Conservation (phyloP, 2,888 invertebrate genomes). For the Tipula helvola region DNA sequence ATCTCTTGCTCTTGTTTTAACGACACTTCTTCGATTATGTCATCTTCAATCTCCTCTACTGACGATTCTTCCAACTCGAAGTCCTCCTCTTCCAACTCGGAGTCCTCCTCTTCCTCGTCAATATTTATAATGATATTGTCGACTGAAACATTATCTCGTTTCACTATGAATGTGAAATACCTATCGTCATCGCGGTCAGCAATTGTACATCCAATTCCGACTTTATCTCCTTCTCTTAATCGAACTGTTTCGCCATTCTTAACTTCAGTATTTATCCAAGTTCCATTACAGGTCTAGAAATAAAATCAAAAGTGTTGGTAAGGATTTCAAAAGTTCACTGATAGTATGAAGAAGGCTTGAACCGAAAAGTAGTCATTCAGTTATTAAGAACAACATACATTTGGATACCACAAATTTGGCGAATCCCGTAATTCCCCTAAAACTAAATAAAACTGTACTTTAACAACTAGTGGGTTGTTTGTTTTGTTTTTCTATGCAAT, state of each 20-base stretch:
- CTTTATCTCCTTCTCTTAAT: slow-evolving; percentile 12
- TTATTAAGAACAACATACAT: no score
- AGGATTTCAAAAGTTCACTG: background rate
- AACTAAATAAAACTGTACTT: no score
- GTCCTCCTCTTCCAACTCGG: background rate
- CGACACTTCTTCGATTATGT: background rate
- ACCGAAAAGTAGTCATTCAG: no score
- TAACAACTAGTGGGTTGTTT: no score
- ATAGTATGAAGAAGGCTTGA: no score
- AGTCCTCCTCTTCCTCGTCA: background rate
- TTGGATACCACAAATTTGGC: no score
- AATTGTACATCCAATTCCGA: slow-evolving; percentile 16
- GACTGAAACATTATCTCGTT: background rate
- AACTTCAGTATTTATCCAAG: slow-evolving; percentile 23
- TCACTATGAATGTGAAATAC: background rate
- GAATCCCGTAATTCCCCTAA: no score
- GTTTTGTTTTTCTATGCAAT: no score
- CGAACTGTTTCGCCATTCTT: background rate
- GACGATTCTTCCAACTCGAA: background rate
- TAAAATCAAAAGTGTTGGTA: background rate
- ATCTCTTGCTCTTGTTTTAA: background rate
- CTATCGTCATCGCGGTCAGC: background rate
- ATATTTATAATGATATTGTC: background rate
- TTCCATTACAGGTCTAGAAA: slow-evolving; percentile 27
- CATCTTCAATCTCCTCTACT: background rate